A percentile compares a stretch with the other conserved stretches of the same genome.
phyloP scores from a whole-genome alignment of 2,888 invertebrate genomes.

The Xanthia togata region DNA sequence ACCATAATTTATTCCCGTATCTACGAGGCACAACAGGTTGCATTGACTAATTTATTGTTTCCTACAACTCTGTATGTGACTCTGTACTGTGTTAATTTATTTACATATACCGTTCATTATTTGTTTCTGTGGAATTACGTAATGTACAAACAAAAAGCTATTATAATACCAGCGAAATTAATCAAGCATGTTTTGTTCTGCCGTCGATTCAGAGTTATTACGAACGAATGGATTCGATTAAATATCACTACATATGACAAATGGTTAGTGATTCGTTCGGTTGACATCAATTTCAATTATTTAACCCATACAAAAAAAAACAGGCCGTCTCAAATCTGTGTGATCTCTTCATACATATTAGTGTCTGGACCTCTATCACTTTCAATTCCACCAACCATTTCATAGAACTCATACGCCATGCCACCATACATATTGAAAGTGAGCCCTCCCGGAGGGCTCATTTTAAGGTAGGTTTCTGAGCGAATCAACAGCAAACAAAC shows the following conservation, averaged over 20 bases:
- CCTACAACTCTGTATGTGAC: background rate
- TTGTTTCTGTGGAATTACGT: background rate
- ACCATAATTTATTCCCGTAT: constrained; percentile 24
- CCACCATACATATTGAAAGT: no score
- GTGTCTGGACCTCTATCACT: background rate
- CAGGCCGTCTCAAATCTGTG: background rate
- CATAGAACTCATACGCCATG: no score
- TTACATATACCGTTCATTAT: background rate
- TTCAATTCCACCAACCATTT: no score
- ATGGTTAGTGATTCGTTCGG: background rate
- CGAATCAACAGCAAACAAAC: no score
- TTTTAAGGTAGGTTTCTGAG: no score
- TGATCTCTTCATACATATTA: background rate
- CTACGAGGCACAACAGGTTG: constrained; percentile 9
- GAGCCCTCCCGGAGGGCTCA: no score
- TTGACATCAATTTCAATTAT: background rate
- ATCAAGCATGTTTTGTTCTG: background rate
- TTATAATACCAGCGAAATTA: background rate
- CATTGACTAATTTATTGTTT: constrained; percentile 30
- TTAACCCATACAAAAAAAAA: background rate
- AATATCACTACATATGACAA: background rate
- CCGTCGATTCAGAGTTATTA: background rate
- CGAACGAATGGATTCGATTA: background rate
- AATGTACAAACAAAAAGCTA: background rate
- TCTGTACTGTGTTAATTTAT: background rate